phyloP scores from a whole-genome alignment of 2,113 vertebrate species.

The Colinus virginianus region DNA sequence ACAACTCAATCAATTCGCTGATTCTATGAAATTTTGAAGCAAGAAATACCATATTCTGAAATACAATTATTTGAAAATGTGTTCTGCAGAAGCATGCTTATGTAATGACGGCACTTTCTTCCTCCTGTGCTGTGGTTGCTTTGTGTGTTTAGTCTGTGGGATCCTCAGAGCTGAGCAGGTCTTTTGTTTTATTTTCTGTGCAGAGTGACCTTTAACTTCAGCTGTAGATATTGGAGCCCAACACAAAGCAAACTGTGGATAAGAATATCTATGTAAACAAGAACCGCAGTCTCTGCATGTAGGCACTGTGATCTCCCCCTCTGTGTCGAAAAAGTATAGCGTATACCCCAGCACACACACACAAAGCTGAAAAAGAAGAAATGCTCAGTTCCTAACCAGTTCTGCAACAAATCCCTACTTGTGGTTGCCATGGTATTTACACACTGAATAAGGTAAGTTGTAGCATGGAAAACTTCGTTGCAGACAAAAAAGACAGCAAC shows the following conservation, averaged over 20 bases:
- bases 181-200: neutral
- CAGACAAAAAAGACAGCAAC: neutral
- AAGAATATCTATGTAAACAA: neutral
- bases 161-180: neutral
- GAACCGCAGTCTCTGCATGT: neutral
- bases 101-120: neutral
- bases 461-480: neutral
- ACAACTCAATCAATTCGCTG: too few species aligned
- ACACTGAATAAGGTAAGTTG: neutral
- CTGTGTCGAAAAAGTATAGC: neutral
- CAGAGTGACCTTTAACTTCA: conserved; percentile 8
- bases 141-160: neutral
- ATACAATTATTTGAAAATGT: neutral
- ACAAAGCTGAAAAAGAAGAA: neutral
- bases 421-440: neutral
- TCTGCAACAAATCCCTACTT: neutral
- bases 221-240: neutral
- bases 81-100: neutral
- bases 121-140: neutral
- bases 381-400: neutral
- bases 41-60: neutral
- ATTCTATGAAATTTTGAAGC: neutral
- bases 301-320: neutral
- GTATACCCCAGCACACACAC: neutral
- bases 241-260: neutral